Conservation (phyloP, 1,140 invertebrate species). For the Stratiolaelaps scimitus region DNA sequence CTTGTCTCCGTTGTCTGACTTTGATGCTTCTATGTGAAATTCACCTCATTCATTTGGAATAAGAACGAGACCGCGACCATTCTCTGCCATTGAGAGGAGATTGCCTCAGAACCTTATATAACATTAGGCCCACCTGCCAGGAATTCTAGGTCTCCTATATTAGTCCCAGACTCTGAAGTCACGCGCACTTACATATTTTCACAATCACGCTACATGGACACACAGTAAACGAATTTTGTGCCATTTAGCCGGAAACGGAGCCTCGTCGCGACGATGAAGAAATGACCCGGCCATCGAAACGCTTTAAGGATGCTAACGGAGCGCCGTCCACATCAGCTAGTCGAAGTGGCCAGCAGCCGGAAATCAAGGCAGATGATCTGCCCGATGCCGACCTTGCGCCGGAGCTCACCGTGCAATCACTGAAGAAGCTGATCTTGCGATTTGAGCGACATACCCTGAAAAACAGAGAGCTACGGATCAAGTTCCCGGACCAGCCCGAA, state of each 20-base stretch:
- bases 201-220: no score
- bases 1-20: no score
- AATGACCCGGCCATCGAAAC: slow-evolving; percentile 42
- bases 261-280: slow-evolving; percentile 50
- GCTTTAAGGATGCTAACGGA: slow-evolving; percentile 21
- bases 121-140: no score
- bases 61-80: no score
- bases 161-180: no score
- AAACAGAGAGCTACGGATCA: slow-evolving; percentile 97
- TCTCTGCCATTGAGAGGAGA: no score
- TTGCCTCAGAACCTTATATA: no score
- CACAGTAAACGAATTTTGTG: no score
- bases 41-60: no score
- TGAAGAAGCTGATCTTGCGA: slow-evolving; percentile 74
- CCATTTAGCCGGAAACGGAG: slow-evolving; percentile 38
- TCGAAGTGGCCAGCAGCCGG: not conserved
- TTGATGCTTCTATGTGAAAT: no score
- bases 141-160: no score
- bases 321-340: not conserved
- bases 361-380: slow-evolving; percentile 23
- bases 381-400: slow-evolving; percentile 47
- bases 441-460: slow-evolving; percentile 88
- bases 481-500: slow-evolving; percentile 90
- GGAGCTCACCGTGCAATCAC: slow-evolving; percentile 66
- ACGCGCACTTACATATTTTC: no score